Conservation (phyloP, 2,113 vertebrate species). For the Xiphias gladius region DNA sequence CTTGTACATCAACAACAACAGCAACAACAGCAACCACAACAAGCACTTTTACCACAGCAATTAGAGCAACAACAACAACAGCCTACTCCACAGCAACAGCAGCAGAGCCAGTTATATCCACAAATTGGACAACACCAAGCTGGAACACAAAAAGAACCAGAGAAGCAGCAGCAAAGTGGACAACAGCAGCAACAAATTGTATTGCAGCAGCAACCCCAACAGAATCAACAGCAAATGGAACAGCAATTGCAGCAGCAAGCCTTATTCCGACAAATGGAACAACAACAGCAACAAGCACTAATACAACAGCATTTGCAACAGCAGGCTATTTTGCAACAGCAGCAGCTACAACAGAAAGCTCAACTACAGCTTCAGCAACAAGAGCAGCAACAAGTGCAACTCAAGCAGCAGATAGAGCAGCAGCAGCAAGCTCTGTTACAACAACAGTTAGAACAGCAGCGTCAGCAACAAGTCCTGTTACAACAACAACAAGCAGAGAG, state of each 20-base stretch:
- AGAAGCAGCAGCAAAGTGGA: slow-evolving; percentile 60
- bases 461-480: slow-evolving; percentile 75
- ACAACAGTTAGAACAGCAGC: slow-evolving; percentile 76
- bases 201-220: slow-evolving; percentile 60
- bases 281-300: slow-evolving; percentile 67
- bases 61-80: slow-evolving; percentile 55
- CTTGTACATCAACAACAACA: slow-evolving; percentile 59
- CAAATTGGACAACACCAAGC: slow-evolving; percentile 70
- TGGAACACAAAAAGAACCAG: slow-evolving; percentile 70
- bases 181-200: slow-evolving; percentile 62
- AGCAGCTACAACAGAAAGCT: slow-evolving; percentile 70
- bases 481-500: slow-evolving; percentile 70
- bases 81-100: slow-evolving; percentile 62
- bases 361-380: slow-evolving; percentile 69
- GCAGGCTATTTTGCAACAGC: slow-evolving; percentile 72
- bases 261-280: slow-evolving; percentile 72
- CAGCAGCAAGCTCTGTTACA: slow-evolving; percentile 75
- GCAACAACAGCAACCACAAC: slow-evolving; percentile 50
- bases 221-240: slow-evolving; percentile 62
- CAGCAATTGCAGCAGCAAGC: slow-evolving; percentile 70
- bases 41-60: slow-evolving; percentile 59
- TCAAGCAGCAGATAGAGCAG: slow-evolving; percentile 70
- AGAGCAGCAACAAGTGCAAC: slow-evolving; percentile 72
- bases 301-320: slow-evolving; percentile 75
- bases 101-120: slow-evolving; percentile 67